Percentiles rank a stretch among this genome's conserved stretches.
phyloP scores from a whole-genome alignment of 1,140 invertebrate species.

The Papilio aristodemus region DNA sequence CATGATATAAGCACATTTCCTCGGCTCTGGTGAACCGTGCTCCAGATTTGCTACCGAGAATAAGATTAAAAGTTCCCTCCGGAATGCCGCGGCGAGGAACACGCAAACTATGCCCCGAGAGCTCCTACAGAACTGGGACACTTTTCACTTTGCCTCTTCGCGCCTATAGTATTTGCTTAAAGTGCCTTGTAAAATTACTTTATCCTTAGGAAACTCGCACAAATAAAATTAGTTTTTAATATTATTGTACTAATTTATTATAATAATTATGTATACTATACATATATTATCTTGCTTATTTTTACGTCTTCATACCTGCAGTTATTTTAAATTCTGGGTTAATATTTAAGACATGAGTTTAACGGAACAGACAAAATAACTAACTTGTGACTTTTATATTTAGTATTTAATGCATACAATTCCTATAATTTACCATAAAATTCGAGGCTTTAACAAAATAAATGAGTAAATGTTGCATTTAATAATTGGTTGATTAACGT shows the following conservation, averaged over 20 bases:
- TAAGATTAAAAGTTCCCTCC: constrained; percentile 30
- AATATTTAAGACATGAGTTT: too few relatives aligned
- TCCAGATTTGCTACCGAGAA: constrained; percentile 16
- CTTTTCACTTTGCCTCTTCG: constrained; percentile 24
- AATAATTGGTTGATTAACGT: neutral
- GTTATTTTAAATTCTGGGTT: too few relatives aligned
- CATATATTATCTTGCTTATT: too few relatives aligned
- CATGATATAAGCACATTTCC: neutral
- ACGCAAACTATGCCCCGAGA: constrained; percentile 27
- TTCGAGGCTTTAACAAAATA: neutral
- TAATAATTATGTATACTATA: too few relatives aligned
- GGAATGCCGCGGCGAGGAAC: constrained; percentile 12
- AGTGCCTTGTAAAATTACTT: constrained; percentile 26
- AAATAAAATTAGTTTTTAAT: too few relatives aligned
- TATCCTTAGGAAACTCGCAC: constrained; percentile 3
- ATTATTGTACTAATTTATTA: neutral
- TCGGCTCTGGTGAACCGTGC: constrained; percentile 17
- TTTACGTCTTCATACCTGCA: too few relatives aligned
- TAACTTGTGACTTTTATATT: too few relatives aligned
- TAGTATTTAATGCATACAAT: too few relatives aligned
- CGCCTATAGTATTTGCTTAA: constrained; percentile 13
- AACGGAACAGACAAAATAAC: too few relatives aligned
- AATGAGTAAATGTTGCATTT: neutral
- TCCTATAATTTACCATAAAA: too few relatives aligned
- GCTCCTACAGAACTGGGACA: constrained; percentile 26